Conservation (phyloP, 2,113 vertebrate species). For the Zosterops lateralis region DNA sequence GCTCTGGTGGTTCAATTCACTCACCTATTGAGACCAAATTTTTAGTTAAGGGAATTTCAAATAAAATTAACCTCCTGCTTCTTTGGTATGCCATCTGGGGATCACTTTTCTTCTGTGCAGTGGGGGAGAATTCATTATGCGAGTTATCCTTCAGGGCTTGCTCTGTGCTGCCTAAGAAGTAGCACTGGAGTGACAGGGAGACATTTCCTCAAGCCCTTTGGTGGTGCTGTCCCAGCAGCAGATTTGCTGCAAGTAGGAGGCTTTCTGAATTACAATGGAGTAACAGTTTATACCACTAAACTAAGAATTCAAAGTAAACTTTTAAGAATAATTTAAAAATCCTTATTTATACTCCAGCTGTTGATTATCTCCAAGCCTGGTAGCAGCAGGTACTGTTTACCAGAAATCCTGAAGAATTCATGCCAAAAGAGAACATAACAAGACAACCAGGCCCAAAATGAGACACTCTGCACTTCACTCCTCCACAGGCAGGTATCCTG, state of each 20-base stretch:
- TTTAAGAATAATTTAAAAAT: background rate
- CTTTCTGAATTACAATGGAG: background rate
- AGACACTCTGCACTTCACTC: background rate
- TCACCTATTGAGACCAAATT: constrained; percentile 8
- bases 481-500: background rate
- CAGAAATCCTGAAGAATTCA: constrained; percentile 19
- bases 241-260: constrained; percentile 11
- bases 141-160: background rate
- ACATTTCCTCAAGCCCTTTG: background rate
- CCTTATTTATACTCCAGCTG: background rate
- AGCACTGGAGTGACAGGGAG: background rate
- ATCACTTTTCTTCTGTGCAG: background rate
- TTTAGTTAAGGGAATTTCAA: background rate
- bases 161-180: background rate
- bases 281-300: constrained; percentile 6
- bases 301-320: constrained; percentile 43
- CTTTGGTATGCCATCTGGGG: background rate
- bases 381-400: constrained; percentile 49
- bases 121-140: background rate
- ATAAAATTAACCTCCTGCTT: constrained; percentile 27
- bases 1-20: background rate
- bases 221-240: background rate
- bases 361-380: background rate
- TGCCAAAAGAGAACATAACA: background rate
- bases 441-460: background rate